A percentile compares a stretch with the other conserved stretches of the same genome.
Evolutionary conservation across 2,797 vertebrate genomes (phyloP).

Genomic region (Lophotriccus pileatus): DNA sequence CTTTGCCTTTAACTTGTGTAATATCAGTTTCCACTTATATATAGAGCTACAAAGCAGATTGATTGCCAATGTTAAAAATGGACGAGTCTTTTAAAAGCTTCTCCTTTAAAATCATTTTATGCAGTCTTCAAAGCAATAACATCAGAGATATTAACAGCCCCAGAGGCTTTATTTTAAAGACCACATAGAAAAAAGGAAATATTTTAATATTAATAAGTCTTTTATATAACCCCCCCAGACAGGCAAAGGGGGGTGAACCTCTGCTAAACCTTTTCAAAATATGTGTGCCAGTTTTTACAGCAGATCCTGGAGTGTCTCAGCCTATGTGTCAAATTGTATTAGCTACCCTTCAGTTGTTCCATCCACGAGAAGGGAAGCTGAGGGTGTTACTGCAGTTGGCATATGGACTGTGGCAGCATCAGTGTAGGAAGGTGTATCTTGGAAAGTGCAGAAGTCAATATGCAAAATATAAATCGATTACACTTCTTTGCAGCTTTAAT

Average conservation of each 20-base stretch:
- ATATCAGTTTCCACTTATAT: conserved; percentile 25
- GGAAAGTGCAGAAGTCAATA: conserved; percentile 12
- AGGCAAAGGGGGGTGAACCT: background rate
- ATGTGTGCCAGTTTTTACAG: background rate
- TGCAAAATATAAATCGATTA: background rate
- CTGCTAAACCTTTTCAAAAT: background rate
- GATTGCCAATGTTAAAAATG: background rate
- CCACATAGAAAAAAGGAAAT: conserved; percentile 52
- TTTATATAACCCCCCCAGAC: conserved; percentile 7
- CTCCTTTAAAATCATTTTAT: conserved; percentile 45
- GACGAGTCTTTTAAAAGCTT: conserved; percentile 10
- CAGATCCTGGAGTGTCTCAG: background rate
- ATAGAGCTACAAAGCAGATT: conserved; percentile 30
- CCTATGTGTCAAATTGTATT: background rate
- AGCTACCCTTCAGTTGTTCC: background rate
- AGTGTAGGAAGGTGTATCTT: background rate
- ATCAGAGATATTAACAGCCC: conserved; percentile 52
- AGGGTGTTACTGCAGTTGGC: background rate
- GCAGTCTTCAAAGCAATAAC: conserved; percentile 48
- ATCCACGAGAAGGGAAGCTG: background rate
- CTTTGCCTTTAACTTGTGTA: conserved; percentile 28
- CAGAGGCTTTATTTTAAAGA: conserved; percentile 57
- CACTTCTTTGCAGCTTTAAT: conserved; percentile 11
- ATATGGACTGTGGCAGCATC: background rate
- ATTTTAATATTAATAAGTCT: conserved; percentile 58